phyloP scores from a whole-genome alignment of 1,140 invertebrate species.

The Reticulitermes speratus region DNA sequence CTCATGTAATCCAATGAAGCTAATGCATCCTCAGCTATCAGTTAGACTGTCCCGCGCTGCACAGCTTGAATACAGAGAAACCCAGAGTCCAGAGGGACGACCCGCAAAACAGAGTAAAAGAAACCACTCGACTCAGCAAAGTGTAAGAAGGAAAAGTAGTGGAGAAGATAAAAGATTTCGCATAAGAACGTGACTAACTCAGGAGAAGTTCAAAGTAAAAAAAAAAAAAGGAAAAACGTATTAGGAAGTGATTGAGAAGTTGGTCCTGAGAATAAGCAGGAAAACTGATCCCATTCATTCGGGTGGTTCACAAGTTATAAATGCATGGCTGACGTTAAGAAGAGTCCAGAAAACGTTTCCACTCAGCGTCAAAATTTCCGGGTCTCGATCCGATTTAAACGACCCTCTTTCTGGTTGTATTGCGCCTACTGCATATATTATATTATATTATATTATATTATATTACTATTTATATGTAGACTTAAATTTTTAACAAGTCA shows the following conservation, averaged over 20 bases:
- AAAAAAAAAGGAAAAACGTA: background rate
- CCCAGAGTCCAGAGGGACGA: background rate
- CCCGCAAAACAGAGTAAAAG: background rate
- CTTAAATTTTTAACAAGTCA: too few species aligned
- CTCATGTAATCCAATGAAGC: background rate
- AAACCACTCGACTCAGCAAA: conserved; percentile 14
- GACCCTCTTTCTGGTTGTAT: too few species aligned
- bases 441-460: too few species aligned
- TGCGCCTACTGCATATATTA: too few species aligned
- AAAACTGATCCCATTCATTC: background rate
- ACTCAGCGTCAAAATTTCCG: too few species aligned
- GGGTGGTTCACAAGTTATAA: background rate
- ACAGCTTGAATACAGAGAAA: background rate
- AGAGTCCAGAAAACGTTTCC: too few species aligned
- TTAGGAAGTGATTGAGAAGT: background rate
- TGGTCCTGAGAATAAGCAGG: background rate
- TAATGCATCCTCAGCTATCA: background rate
- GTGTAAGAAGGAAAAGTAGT: background rate
- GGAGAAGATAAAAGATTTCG: background rate
- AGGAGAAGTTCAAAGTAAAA: background rate
- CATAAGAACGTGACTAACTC: background rate
- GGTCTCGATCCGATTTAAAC: too few species aligned
- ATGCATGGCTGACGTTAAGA: too few species aligned
- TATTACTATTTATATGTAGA: too few species aligned
- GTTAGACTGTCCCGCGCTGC: conserved; percentile 1